Base-by-base conservation (phyloP, 2,797 vertebrate species). In the Phyllotis vaccarum region DNA sequence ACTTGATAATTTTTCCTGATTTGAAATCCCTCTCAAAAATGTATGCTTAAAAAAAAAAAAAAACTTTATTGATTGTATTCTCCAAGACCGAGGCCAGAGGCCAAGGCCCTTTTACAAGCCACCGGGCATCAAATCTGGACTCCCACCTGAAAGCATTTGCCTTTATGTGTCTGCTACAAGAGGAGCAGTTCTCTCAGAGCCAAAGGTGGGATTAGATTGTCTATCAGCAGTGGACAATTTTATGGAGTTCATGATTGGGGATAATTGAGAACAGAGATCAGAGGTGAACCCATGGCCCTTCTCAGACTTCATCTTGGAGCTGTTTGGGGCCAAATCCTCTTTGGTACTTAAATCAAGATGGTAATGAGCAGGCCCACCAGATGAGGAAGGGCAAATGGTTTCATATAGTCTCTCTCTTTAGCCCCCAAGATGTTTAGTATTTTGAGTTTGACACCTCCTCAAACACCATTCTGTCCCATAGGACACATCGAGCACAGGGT, bases 401-500 rank as follows among this genome's bases (percentile, higher is more conserved):
- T 2, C 0, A 11, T 27, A 3, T 17, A 0, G 34, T 74, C 16
- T 87, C 24, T 74, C 37, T 60, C 5, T 22, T 37, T 2, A 10
- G 19, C 11, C 52, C 27, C n/a, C 19, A 72, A 40, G 40, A 54
- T 74, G 10, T 60, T 86, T 91, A 0, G 34, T 24, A 62, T 89
- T 62, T n/a, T 40, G 0, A 2, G 11, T 1, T 6, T 21, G 21
- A 58, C 12, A 11, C n/a, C 49, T 37, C 46, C 31, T 54, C 37
- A 6, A 0, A 16, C 29, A 6, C 13, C 17, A 3, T 19, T 12
- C 21, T 3, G 22, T 29, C 64, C 29, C 6, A 54, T 8, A 43
- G n/a, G 72, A 49, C 17, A 1, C 2, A n/a, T 0, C 3, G 29
- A 22, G 2, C 17, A 49, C 72, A n/a, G 0, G 14, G 11, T 7